Conservation (phyloP, 2,797 vertebrate species). For the Falco biarmicus region DNA sequence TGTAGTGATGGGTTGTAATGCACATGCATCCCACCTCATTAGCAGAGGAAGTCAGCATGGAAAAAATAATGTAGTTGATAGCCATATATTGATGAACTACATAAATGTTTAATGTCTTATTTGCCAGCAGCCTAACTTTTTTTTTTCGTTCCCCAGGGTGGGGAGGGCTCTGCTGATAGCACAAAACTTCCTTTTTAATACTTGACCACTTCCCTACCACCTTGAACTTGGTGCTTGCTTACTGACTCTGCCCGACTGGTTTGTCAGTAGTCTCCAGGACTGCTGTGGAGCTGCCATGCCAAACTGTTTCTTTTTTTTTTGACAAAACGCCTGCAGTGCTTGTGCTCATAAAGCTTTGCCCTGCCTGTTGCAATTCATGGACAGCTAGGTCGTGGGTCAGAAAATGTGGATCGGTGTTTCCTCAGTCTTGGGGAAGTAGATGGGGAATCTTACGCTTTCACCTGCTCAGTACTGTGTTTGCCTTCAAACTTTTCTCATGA, state of each 20-base stretch:
- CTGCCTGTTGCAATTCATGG: background rate
- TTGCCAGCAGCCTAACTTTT: background rate
- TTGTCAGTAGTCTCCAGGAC: background rate
- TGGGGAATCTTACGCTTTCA: background rate
- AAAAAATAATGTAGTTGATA: background rate
- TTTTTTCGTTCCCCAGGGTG: background rate
- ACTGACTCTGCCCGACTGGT: background rate
- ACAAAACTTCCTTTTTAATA: background rate
- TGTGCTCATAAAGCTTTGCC: background rate
- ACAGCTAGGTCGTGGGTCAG: background rate
- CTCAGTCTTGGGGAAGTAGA: background rate
- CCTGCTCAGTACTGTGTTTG: background rate
- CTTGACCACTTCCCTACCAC: background rate
- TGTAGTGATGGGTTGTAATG: background rate
- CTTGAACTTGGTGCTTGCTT: background rate
- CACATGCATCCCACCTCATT: rapidly evolving
- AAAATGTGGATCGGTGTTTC: background rate
- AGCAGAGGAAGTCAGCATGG: background rate
- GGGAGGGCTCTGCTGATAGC: background rate
- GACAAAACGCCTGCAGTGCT: background rate
- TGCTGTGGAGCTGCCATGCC: background rate
- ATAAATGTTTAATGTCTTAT: background rate
- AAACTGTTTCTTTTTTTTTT: background rate
- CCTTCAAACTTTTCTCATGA: background rate
- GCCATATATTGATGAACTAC: background rate